Conservation (phyloP, 2,113 vertebrate genomes). For the Picathartes gymnocephalus region DNA sequence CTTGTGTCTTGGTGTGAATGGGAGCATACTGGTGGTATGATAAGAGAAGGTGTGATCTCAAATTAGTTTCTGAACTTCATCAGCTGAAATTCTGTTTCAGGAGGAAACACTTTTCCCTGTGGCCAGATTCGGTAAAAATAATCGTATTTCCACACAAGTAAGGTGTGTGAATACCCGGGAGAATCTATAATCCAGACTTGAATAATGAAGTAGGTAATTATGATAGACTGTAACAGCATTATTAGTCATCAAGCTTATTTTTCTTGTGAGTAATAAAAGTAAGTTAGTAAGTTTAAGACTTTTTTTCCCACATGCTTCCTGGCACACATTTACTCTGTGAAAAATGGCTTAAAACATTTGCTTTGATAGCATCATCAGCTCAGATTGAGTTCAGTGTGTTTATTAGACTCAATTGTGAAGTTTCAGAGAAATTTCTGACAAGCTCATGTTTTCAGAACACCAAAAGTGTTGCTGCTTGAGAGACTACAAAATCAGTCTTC, state of each 20-base stretch:
- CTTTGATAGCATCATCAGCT: background rate
- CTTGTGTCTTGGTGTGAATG: background rate
- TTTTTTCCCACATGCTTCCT: background rate
- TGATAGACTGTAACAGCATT: background rate
- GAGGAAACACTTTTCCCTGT: background rate
- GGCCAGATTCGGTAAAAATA: background rate
- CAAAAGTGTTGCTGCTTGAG: background rate
- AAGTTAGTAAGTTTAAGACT: background rate
- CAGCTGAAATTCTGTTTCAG: background rate
- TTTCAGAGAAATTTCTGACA: background rate
- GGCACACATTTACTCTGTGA: background rate
- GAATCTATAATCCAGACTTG: background rate
- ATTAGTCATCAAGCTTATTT: background rate
- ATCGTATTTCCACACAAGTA: background rate
- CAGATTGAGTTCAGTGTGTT: background rate
- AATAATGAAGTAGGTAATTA: background rate
- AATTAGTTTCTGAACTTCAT: background rate
- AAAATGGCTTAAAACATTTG: background rate
- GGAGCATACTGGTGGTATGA: background rate
- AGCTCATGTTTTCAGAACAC: background rate
- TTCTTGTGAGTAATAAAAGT: background rate
- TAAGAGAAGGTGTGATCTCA: background rate
- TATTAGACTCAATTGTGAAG: background rate
- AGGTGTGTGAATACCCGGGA: background rate
- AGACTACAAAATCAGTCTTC: background rate